Evolutionary conservation across 2,888 invertebrate species (phyloP).

Genomic region (Noctuana brunneofusca): DNA sequence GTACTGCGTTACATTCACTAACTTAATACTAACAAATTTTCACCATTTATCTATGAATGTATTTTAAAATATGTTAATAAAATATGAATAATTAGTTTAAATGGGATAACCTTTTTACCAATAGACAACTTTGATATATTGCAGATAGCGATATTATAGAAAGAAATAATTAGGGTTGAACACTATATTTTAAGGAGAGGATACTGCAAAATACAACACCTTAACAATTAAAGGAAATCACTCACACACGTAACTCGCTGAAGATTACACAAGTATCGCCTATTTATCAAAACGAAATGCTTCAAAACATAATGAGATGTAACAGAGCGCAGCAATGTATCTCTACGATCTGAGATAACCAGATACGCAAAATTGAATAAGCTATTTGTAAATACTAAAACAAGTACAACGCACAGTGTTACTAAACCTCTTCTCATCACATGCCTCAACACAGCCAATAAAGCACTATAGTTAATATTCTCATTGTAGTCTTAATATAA

Average conservation of each 20-base stretch:
- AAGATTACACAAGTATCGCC: constrained; percentile 57
- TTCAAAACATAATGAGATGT: constrained; percentile 60
- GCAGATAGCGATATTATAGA: constrained; percentile 12
- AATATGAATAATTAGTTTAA: not conserved
- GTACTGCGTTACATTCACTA: constrained; percentile 45
- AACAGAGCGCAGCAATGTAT: constrained; percentile 55
- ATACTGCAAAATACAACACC: constrained; percentile 30
- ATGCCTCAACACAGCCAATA: constrained; percentile 81
- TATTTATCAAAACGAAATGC: constrained; percentile 64
- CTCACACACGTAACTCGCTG: constrained; percentile 25
- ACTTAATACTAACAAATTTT: constrained; percentile 15
- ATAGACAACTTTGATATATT: constrained; percentile 17
- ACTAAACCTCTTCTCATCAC: constrained; percentile 82
- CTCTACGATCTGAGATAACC: constrained; percentile 63
- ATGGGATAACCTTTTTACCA: constrained; percentile 18
- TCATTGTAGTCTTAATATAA: constrained; percentile 81
- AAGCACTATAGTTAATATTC: constrained; percentile 79
- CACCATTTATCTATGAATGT: not conserved
- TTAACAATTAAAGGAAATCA: constrained; percentile 49
- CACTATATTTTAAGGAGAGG: constrained; percentile 22
- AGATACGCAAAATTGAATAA: constrained; percentile 47
- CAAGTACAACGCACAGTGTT: constrained; percentile 78
- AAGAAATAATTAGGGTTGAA: constrained; percentile 18
- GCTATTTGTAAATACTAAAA: constrained; percentile 79
- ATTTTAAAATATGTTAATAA: not conserved